Evolutionary conservation across 2,113 vertebrate genomes (phyloP), one percentile per base, ranked within the genome.

Genomic region (Passer montanus): DNA sequence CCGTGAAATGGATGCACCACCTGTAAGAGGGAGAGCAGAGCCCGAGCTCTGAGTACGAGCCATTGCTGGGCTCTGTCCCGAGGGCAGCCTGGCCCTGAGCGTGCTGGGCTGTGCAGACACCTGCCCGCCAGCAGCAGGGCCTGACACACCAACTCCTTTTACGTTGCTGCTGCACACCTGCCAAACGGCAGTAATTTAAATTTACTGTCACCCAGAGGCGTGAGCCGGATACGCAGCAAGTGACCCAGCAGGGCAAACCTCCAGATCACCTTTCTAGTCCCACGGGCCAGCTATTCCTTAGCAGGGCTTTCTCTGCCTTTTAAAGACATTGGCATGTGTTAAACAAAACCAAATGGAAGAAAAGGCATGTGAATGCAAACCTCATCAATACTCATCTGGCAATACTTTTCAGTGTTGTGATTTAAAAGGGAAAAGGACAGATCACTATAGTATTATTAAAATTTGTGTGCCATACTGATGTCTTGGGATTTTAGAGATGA

Each of bases 191-290:
- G 59, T 96, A 93, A 96, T 83, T 96, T 92, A 86, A 86, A 95
- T 96, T 95, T 92, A 87, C 79, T 84, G 55, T 35, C 55, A 46
- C 19, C 75, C 78, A 84, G 92, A 90, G 93, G 35, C 2, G 1
- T 43, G 13, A 90, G 95, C 78, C 24, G 46, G 86, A 95, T 84
- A 39, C 64, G 1, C 46, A 81, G 90, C 59, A 13, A 88, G 53
- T 92, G 93, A 95, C 94, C 90, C 76, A 92, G 92, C 87, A 73
- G 92, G 92, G 80, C 86, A 96, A 97, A 66, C 41, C 69, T 97
- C 78, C 84, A 93, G 89, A 95, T 95, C 93, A n/a, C 82, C 88
- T 95, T 96, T 96, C 92, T 86, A 94, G 70, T 85, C 89, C 75
- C 82, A 37, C 0, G 46, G 91, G 90, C 56, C 58, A 67, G 67